Conservation (phyloP, 2,797 vertebrate genomes). For the Myiotriccus ornatus region DNA sequence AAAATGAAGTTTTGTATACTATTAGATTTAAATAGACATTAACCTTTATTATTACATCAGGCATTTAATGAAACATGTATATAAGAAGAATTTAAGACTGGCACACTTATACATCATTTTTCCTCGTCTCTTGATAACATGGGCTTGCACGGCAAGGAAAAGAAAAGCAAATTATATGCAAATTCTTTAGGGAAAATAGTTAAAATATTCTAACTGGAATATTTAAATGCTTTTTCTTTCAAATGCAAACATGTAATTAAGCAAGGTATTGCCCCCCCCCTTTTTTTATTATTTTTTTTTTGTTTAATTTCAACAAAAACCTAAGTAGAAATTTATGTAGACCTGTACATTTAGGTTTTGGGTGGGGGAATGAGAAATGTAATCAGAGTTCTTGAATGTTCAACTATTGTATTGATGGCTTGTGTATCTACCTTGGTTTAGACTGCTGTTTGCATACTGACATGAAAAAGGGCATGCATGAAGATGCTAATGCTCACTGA, state of each 20-base stretch:
- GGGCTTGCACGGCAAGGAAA: neutral
- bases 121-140: conserved; percentile 22
- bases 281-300: neutral
- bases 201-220: neutral
- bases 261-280: neutral
- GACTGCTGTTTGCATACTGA: conserved; percentile 1
- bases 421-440: conserved; percentile 6
- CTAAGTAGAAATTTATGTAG: neutral
- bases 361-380: neutral
- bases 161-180: neutral
- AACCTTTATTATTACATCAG: neutral
- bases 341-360: neutral
- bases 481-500: conserved; percentile 13
- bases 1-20: neutral
- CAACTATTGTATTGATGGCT: neutral
- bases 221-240: neutral
- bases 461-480: neutral
- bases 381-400: neutral
- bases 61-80: neutral
- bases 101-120: conserved; percentile 5
- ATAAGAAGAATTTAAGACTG: conserved; percentile 1
- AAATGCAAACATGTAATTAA: neutral
- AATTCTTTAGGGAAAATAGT: conserved; percentile 6
- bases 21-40: neutral
- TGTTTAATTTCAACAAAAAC: neutral